Conservation (phyloP, 53 echinoderm and acorn worm genomes). For the Apostichopus leukothele region DNA sequence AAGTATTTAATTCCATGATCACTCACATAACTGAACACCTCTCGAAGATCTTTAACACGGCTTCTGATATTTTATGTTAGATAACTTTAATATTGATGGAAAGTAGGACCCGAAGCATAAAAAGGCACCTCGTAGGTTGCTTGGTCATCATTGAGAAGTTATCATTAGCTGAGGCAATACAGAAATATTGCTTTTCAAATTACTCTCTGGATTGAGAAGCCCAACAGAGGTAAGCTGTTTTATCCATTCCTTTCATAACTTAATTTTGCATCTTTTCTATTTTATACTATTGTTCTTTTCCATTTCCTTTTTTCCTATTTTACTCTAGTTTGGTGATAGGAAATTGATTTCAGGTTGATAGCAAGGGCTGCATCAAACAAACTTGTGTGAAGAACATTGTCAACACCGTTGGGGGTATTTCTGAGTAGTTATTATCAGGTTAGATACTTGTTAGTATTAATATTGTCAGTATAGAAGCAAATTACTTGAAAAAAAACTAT, state of each 20-base stretch:
- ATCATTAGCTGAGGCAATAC: no score
- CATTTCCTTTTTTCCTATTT: background rate
- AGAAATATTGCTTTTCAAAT: no score
- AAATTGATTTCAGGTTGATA: no score
- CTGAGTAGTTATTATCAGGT: no score
- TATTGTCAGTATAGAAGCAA: no score
- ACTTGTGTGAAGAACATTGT: no score
- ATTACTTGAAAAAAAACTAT: no score
- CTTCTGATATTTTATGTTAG: background rate
- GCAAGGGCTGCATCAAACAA: no score
- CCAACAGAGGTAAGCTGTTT: background rate
- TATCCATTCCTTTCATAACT: background rate
- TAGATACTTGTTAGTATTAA: no score
- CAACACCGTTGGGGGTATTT: no score
- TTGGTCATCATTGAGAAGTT: background rate
- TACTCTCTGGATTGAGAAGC: background rate
- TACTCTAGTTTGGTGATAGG: no score
- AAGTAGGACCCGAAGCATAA: constrained; percentile 7
- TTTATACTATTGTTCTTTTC: background rate
- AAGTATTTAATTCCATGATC: constrained; percentile 20
- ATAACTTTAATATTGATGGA: background rate
- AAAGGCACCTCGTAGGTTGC: background rate
- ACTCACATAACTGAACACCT: constrained; percentile 16
- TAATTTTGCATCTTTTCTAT: background rate
- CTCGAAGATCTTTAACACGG: background rate